These are phyloP conservation scores for Omphaloscelis lunosa DNA, from an alignment of 2,888 invertebrate genomes.

Conservation along the genomic window DNA sequence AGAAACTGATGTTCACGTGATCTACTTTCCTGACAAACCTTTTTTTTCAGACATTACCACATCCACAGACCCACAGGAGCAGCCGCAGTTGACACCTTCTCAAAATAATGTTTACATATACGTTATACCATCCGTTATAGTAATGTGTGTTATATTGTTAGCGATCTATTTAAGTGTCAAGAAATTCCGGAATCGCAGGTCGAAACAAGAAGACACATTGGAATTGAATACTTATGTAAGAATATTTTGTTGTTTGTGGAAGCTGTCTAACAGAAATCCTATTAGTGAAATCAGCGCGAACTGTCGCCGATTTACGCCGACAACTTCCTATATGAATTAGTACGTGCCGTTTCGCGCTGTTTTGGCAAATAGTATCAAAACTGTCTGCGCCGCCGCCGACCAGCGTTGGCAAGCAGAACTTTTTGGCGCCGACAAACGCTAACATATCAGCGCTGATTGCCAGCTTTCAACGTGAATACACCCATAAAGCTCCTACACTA, in stretches of 20 bases:
- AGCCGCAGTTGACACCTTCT: accelerated
- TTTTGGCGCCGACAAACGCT: not conserved
- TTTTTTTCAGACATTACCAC: not conserved
- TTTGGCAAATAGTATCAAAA: not conserved
- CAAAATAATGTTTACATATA: not conserved
- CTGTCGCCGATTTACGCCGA: not conserved
- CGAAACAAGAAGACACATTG: too few species aligned
- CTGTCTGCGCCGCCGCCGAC: too few species aligned
- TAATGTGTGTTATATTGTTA: not conserved
- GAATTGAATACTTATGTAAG: constrained; percentile 33
- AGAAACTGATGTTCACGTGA: not conserved
- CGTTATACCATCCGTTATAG: not conserved
- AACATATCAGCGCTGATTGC: not conserved
- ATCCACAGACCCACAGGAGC: too few species aligned
- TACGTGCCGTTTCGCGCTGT: not conserved
- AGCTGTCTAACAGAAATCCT: not conserved
- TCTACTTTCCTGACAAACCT: too few species aligned
- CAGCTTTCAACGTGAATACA: not conserved
- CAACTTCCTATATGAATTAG: not conserved
- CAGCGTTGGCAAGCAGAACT: too few species aligned
- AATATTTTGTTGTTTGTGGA: not conserved
- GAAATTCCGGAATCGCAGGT: not conserved
- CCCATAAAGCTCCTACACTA: not conserved
- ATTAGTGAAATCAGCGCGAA: not conserved
- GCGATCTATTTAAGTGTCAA: not conserved